phyloP scores from a whole-genome alignment of 2,797 vertebrate species.

The Sphenopsis melanotis region DNA sequence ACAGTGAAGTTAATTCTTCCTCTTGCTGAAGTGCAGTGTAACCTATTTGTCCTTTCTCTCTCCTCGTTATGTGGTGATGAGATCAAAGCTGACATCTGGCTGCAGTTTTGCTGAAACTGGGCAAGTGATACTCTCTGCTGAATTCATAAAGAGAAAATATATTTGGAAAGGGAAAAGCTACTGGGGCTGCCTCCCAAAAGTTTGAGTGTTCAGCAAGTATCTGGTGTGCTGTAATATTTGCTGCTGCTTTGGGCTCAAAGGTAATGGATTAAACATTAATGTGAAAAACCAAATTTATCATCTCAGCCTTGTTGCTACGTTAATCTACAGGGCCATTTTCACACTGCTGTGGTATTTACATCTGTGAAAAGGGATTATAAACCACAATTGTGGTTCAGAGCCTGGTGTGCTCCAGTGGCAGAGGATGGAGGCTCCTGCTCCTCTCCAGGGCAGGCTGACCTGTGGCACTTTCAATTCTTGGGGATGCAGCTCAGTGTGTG shows the following conservation, averaged over 20 bases:
- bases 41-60: slow-evolving; percentile 56
- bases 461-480: neutral
- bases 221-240: neutral
- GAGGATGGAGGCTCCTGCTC: neutral
- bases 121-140: slow-evolving; percentile 20
- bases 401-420: neutral
- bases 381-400: neutral
- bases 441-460: neutral
- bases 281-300: neutral
- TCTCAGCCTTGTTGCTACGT: neutral
- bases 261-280: neutral
- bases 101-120: slow-evolving; percentile 36
- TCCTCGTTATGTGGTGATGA: slow-evolving; percentile 25
- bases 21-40: slow-evolving; percentile 27
- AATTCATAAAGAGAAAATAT: slow-evolving; percentile 24
- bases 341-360: neutral
- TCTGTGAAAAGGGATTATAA: neutral
- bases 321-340: neutral
- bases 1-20: slow-evolving; percentile 18
- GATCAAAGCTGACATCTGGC: slow-evolving; percentile 60
- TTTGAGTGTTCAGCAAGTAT: neutral
- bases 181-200: neutral
- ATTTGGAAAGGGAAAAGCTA: slow-evolving; percentile 8
- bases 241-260: neutral
- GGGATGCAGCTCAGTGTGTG: neutral